phyloP scores from a whole-genome alignment of 2,797 vertebrate species.

The Gymnocypris eckloni region DNA sequence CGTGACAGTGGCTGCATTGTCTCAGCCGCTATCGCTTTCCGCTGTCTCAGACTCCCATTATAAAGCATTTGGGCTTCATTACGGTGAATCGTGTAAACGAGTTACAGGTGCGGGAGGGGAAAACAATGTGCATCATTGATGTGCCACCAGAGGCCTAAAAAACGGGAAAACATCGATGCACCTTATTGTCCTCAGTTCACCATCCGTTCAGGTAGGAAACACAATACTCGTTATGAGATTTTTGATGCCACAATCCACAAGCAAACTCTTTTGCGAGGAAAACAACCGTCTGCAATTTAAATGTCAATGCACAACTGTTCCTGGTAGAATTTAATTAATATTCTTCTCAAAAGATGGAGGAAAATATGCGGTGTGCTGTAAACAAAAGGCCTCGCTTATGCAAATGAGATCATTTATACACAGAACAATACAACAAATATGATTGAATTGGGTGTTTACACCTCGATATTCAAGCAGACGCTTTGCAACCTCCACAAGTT shows the following conservation, averaged over 20 bases:
- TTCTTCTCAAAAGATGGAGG: slow-evolving; percentile 32
- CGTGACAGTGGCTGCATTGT: slow-evolving; percentile 45
- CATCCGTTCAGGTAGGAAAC: slow-evolving; percentile 39
- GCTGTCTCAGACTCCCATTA: slow-evolving; percentile 46
- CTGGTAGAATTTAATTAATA: slow-evolving; percentile 47
- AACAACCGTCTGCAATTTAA: slow-evolving; percentile 33
- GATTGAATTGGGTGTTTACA: slow-evolving; percentile 30
- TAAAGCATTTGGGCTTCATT: slow-evolving; percentile 53
- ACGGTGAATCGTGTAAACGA: slow-evolving; percentile 43
- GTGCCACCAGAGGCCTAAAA: slow-evolving; percentile 38
- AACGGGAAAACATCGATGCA: slow-evolving; percentile 33
- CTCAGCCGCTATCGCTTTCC: slow-evolving; percentile 39
- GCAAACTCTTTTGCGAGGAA: slow-evolving; percentile 34
- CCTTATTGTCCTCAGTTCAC: slow-evolving; percentile 46
- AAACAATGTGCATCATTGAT: slow-evolving; percentile 49
- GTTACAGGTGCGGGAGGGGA: background rate
- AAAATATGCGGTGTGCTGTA: background rate
- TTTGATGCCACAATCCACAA: slow-evolving; percentile 39
- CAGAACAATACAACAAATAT: slow-evolving; percentile 19
- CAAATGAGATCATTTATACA: slow-evolving; percentile 40
- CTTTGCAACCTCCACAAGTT: background rate
- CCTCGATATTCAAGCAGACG: background rate
- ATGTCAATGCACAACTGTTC: slow-evolving; percentile 31
- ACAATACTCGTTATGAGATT: slow-evolving; percentile 45
- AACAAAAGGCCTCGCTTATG: slow-evolving; percentile 29